Evolutionary conservation across 2,888 invertebrate genomes (phyloP).

Genomic region (Nomada fucata): DNA sequence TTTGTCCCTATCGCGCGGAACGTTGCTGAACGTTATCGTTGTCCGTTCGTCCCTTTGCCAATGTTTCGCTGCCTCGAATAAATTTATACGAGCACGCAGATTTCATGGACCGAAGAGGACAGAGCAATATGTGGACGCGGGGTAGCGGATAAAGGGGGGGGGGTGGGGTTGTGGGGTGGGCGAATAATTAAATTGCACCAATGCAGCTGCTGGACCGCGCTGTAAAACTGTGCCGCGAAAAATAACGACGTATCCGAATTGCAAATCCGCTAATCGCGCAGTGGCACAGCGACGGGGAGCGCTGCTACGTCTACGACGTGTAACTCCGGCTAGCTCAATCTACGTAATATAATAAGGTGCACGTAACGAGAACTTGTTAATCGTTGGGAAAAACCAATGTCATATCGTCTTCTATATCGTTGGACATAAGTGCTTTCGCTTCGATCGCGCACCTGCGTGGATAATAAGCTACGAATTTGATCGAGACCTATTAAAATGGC

Average conservation of each 20-base stretch:
- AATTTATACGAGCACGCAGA: constrained; percentile 25
- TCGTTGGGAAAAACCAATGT: no score
- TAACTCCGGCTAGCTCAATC: constrained; percentile 12
- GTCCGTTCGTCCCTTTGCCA: constrained; percentile 17
- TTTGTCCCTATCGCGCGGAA: not conserved
- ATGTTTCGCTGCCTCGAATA: constrained; percentile 19
- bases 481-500: no score
- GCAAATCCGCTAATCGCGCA: constrained; percentile 38
- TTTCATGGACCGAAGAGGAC: constrained; percentile 8
- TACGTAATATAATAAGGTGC: no score
- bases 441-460: no score
- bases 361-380: no score
- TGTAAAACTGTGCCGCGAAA: constrained; percentile 49
- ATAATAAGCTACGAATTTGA: no score
- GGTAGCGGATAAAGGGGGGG: not conserved
- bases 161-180: no score
- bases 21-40: constrained; percentile 4
- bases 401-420: no score
- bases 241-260: constrained; percentile 59
- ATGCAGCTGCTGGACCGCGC: constrained; percentile 33
- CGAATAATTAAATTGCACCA: constrained; percentile 47
- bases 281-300: constrained; percentile 7
- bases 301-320: constrained; percentile 14
- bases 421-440: no score
- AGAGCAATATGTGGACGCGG: not conserved